phyloP scores from a whole-genome alignment of 2,113 vertebrate genomes.

The Uria lomvia region DNA sequence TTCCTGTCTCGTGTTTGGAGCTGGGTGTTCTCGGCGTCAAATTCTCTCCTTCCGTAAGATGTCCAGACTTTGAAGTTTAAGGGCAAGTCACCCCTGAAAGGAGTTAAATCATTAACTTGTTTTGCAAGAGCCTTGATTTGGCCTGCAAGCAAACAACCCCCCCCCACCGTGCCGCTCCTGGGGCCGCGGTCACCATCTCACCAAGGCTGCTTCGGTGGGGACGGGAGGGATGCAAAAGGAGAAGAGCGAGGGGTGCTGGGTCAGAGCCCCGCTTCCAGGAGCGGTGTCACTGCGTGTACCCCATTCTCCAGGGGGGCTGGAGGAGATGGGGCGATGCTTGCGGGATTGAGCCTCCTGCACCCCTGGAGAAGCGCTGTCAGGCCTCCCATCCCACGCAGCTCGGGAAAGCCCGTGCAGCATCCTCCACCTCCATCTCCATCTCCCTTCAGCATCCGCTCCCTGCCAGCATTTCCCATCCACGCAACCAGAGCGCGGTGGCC shows the following conservation, averaged over 20 bases:
- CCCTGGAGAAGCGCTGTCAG: background rate
- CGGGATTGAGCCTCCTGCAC: background rate
- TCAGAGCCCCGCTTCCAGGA: background rate
- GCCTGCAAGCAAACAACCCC: background rate
- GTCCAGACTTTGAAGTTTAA: constrained; percentile 21
- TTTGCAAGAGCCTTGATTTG: background rate
- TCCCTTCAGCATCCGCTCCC: background rate
- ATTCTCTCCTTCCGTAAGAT: background rate
- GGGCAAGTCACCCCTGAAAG: background rate
- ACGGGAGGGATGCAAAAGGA: background rate
- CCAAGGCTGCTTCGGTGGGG: background rate
- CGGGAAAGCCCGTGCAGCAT: background rate
- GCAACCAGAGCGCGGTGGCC: background rate
- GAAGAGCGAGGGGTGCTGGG: background rate
- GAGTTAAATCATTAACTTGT: constrained; percentile 48
- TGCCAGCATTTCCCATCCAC: background rate
- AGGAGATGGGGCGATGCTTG: background rate
- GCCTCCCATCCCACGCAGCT: background rate
- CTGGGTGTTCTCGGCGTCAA: background rate
- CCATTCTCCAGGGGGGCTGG: background rate
- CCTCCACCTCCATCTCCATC: background rate
- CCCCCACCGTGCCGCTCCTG: background rate
- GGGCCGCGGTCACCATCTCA: background rate
- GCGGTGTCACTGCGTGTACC: accelerated
- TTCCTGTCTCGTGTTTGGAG: background rate